A percentile compares a stretch with the other conserved stretches of the same genome.
These are phyloP conservation scores for Neoitamus cyanurus DNA, from an alignment of 2,888 invertebrate species.

Conservation along the genomic window DNA sequence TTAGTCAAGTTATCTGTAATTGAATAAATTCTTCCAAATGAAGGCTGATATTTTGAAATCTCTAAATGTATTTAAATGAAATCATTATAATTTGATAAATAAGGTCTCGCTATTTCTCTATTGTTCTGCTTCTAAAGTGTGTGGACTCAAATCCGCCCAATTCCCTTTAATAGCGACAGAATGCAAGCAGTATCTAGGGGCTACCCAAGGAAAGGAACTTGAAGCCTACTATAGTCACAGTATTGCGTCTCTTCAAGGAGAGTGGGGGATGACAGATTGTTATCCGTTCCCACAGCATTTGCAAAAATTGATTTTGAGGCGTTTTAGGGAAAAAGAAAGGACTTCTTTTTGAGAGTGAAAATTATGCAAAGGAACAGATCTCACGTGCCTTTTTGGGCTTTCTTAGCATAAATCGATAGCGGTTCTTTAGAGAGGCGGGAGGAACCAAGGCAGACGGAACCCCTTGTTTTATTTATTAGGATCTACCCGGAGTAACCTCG, in stretches of 20 bases:
- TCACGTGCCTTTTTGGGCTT: constrained; percentile 25
- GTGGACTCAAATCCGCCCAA: background rate
- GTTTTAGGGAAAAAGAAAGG: background rate
- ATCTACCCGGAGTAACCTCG: background rate
- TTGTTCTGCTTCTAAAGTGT: no score
- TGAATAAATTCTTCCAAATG: no score
- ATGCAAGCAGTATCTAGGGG: background rate
- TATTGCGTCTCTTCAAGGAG: background rate
- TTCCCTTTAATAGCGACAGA: background rate
- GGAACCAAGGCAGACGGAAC: background rate
- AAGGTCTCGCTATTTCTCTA: no score
- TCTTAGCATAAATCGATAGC: constrained; percentile 41
- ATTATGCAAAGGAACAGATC: constrained; percentile 16
- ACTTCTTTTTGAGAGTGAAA: background rate
- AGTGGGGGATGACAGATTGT: background rate
- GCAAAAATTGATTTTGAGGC: background rate
- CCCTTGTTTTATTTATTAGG: constrained; percentile 24
- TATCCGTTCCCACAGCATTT: background rate
- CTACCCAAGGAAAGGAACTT: background rate
- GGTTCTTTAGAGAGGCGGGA: background rate
- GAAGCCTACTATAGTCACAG: background rate
- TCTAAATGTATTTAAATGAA: no score
- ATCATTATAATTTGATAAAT: no score
- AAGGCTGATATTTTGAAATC: no score
- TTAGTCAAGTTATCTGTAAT: no score